These are phyloP conservation scores for Drosophila pseudotakahashii DNA, from an alignment of 2,888 invertebrate genomes.

Conservation along the genomic window DNA sequence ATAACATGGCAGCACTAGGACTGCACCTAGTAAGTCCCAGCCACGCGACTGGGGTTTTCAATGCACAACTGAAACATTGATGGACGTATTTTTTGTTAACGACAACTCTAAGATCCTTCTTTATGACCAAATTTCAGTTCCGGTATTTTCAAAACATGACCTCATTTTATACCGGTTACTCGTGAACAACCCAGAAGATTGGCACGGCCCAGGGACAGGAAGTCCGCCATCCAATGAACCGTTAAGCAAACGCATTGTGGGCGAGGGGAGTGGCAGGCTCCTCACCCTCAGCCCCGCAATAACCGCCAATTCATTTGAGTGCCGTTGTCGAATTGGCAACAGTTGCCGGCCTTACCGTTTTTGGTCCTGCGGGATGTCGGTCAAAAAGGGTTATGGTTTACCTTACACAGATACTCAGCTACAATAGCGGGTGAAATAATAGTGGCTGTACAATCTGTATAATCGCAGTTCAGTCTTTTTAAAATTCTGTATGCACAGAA, in stretches of 20 bases:
- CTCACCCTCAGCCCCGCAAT: constrained; percentile 47
- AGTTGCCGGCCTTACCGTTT: constrained; percentile 50
- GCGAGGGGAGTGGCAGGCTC: background rate
- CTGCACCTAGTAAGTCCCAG: too few species aligned
- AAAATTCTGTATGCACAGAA: too few species aligned
- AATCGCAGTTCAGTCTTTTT: too few species aligned
- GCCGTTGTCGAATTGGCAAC: constrained; percentile 80
- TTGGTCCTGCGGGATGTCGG: constrained; percentile 69
- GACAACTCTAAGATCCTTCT: too few species aligned
- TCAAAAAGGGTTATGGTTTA: constrained; percentile 71
- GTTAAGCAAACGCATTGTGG: constrained; percentile 71
- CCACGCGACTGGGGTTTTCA: too few species aligned
- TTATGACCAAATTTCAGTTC: too few species aligned
- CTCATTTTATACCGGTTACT: too few species aligned
- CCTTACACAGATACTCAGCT: constrained; percentile 35
- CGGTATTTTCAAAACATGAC: too few species aligned
- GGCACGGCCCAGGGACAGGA: constrained; percentile 49
- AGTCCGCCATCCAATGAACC: constrained; percentile 69
- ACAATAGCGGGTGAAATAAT: background rate
- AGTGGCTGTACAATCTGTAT: too few species aligned
- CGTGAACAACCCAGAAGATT: constrained; percentile 75
- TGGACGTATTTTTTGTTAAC: too few species aligned
- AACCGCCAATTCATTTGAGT: constrained; percentile 80
- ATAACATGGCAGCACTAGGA: too few species aligned
- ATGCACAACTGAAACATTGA: too few species aligned